Percentiles rank a stretch among this genome's conserved stretches.
phyloP scores from a whole-genome alignment of 2,113 vertebrate species.

The Tragelaphus strepsiceros region DNA sequence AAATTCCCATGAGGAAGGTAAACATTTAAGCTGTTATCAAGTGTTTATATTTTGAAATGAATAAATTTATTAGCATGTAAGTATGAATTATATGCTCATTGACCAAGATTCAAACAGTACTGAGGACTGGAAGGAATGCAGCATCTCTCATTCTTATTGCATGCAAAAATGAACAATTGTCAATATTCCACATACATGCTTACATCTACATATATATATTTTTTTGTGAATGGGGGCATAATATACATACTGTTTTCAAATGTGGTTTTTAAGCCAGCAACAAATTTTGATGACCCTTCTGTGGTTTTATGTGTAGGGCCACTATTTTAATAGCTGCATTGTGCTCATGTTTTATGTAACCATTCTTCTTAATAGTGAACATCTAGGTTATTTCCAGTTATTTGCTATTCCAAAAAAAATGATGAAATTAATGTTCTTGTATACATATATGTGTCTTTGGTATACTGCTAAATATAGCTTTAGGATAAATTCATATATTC shows the following conservation, averaged over 20 bases:
- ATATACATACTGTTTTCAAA: background rate
- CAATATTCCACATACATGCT: background rate
- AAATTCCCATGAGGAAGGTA: background rate
- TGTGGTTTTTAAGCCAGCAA: background rate
- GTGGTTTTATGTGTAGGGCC: background rate
- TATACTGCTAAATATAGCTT: background rate
- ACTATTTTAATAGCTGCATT: background rate
- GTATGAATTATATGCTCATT: background rate
- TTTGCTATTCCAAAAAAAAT: background rate
- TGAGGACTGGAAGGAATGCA: background rate
- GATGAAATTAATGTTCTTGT: background rate
- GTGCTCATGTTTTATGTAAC: background rate
- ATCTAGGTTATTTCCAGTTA: background rate
- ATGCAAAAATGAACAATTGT: background rate
- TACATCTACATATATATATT: background rate
- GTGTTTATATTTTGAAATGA: background rate
- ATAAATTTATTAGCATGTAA: background rate
- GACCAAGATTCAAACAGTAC: background rate
- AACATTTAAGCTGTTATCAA: background rate
- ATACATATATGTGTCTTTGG: background rate
- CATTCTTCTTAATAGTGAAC: background rate
- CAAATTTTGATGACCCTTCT: background rate
- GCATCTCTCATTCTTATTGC: background rate
- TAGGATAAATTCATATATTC: background rate
- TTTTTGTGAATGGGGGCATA: background rate